Percentiles rank a stretch among this genome's conserved stretches.
Evolutionary conservation across 1,140 invertebrate genomes (phyloP).

Genomic region (Hylyphantes graminicola): DNA sequence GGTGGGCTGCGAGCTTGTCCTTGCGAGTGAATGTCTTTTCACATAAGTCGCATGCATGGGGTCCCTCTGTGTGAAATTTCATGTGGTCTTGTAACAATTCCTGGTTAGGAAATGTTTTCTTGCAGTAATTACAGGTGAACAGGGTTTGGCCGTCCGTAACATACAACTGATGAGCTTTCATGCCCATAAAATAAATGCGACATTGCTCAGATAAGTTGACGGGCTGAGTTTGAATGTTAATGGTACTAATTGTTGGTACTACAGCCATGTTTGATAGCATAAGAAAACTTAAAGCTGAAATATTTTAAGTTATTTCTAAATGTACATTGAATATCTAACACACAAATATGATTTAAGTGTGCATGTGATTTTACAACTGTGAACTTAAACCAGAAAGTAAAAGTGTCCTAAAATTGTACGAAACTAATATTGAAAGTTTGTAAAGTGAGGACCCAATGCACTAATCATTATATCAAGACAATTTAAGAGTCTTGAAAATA

Average conservation of each 20-base stretch:
- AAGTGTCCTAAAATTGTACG: too few relatives aligned
- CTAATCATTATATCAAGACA: not conserved
- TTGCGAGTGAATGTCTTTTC: conserved; percentile 81
- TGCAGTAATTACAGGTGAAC: conserved; percentile 57
- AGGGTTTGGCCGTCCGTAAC: conserved; percentile 1
- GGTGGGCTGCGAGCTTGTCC: conserved; percentile 81
- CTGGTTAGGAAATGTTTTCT: conserved; percentile 61
- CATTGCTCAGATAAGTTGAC: conserved; percentile 45
- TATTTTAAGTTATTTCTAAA: not conserved
- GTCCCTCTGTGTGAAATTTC: conserved; percentile 37
- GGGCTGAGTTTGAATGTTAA: conserved; percentile 1
- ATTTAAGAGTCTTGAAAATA: not conserved
- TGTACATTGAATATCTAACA: not conserved
- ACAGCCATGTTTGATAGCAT: conserved; percentile 34
- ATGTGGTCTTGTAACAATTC: conserved; percentile 60
- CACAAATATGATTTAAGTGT: not conserved
- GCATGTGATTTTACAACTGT: too few relatives aligned
- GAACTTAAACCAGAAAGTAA: too few relatives aligned
- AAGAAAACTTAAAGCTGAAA: not conserved
- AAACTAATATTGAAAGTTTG: too few relatives aligned
- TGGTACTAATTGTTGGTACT: conserved; percentile 48
- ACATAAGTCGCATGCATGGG: conserved; percentile 66
- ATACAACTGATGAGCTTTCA: conserved; percentile 47
- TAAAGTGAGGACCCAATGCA: too few relatives aligned
- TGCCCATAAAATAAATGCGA: conserved; percentile 49